Conservation (phyloP, 2,797 vertebrate species). For the Phoxinus dragarum region DNA sequence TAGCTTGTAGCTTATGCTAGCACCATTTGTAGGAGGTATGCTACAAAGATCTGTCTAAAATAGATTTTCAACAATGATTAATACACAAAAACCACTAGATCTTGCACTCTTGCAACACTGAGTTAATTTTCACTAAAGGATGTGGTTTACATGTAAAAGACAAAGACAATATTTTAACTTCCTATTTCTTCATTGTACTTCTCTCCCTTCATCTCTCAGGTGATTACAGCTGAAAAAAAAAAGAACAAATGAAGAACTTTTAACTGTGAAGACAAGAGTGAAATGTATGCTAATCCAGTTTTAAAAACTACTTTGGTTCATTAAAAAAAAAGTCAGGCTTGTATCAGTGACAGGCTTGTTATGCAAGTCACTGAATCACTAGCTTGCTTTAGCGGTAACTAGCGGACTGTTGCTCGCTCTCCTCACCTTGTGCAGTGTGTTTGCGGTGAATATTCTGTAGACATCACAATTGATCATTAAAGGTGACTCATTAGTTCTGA, state of each 20-base stretch:
- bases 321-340: not conserved
- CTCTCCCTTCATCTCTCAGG: not conserved
- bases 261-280: not conserved
- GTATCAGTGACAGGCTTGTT: not conserved
- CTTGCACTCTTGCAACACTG: constrained; percentile 36
- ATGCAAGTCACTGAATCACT: constrained; percentile 24
- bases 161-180: constrained; percentile 53
- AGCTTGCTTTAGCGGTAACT: not conserved
- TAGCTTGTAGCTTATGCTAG: constrained; percentile 5
- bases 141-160: constrained; percentile 59
- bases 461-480: constrained; percentile 23
- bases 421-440: not conserved
- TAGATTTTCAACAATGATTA: not conserved
- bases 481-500: constrained; percentile 60
- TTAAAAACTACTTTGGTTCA: not conserved
- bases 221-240: accelerated
- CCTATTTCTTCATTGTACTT: constrained; percentile 26
- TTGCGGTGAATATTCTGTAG: constrained; percentile 2
- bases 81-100: not conserved
- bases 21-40: not conserved
- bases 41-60: not conserved
- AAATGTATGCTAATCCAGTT: not conserved
- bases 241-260: constrained; percentile 13
- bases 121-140: constrained; percentile 57
- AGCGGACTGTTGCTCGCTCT: not conserved